Conservation (phyloP, 2,797 vertebrate genomes). For the Phylloscopus collybita region DNA sequence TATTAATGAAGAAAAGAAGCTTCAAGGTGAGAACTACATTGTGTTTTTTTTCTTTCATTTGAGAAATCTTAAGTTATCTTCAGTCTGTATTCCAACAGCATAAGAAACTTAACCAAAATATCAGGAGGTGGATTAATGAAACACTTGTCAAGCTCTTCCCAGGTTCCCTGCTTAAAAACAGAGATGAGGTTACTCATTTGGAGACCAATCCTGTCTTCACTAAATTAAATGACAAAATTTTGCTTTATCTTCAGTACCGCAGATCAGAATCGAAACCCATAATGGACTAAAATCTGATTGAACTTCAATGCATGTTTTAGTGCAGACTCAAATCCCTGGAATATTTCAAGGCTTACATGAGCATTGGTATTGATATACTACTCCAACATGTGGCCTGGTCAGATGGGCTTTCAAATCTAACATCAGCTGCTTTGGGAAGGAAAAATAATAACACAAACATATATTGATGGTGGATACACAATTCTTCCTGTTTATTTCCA, state of each 20-base stretch:
- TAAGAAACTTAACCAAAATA: background rate
- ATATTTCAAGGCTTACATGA: background rate
- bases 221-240: background rate
- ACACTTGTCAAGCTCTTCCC: slow-evolving; percentile 1
- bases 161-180: background rate
- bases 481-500: background rate
- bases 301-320: background rate
- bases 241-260: background rate
- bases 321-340: background rate
- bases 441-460: background rate
- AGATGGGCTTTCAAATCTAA: background rate
- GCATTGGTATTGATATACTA: background rate
- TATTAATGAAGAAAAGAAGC: slow-evolving; percentile 4
- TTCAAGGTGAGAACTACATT: slow-evolving; percentile 17
- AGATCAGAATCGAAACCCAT: background rate
- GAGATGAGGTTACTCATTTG: background rate
- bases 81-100: background rate
- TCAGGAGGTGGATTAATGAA: slow-evolving; percentile 12
- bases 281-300: background rate
- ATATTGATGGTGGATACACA: background rate
- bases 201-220: background rate
- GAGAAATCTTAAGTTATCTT: background rate
- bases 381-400: background rate
- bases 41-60: background rate
- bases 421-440: background rate